Percentiles rank a stretch among this genome's conserved stretches.
phyloP scores from a whole-genome alignment of 2,888 invertebrate genomes.

The Amblyjoppa fuscipennis region DNA sequence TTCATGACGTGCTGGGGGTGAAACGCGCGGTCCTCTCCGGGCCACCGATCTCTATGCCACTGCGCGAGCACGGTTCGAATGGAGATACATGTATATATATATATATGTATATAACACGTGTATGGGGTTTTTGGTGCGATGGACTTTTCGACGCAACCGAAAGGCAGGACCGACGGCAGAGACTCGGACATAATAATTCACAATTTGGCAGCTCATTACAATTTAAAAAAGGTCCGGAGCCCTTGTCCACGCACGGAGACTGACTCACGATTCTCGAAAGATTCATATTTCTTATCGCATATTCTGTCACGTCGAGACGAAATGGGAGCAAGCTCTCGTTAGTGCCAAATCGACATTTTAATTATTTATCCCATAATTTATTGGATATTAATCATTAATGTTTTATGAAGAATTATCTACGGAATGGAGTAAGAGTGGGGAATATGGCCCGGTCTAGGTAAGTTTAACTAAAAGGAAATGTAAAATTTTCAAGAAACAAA shows the following conservation, averaged over 20 bases:
- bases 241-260: constrained; percentile 58
- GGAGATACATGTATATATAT: constrained; percentile 36
- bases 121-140: constrained; percentile 74
- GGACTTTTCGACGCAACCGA: constrained; percentile 72
- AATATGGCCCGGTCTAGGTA: not conserved
- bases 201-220: constrained; percentile 85
- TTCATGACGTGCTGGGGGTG: constrained; percentile 84
- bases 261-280: constrained; percentile 53
- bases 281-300: constrained; percentile 47
- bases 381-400: not conserved
- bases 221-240: constrained; percentile 82
- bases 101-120: no score
- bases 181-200: constrained; percentile 83
- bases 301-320: constrained; percentile 15
- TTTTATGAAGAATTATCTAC: not conserved
- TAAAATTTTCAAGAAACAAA: no score
- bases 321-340: not conserved
- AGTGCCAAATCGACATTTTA: not conserved
- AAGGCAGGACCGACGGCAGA: constrained; percentile 77
- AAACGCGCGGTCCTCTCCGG: constrained; percentile 64
- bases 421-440: not conserved
- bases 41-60: constrained; percentile 27
- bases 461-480: not conserved
- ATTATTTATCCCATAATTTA: not conserved
- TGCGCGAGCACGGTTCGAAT: constrained; percentile 26